Evolutionary conservation across 2,113 vertebrate genomes (phyloP), one percentile per base, ranked within the genome.

Genomic region (Hippocampus barbouri): DNA sequence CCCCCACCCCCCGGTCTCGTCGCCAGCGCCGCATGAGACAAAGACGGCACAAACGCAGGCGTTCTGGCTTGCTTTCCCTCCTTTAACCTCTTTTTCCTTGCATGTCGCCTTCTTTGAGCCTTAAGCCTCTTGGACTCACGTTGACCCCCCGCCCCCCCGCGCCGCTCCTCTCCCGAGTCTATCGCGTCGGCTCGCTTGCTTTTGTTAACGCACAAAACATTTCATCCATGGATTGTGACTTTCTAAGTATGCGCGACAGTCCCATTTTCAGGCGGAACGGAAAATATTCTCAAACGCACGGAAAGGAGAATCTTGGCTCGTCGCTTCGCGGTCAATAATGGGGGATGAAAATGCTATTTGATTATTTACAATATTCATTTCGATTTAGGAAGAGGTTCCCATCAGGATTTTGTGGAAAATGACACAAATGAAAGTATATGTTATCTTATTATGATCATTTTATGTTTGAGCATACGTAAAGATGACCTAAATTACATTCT

Each of bases 51-150:
- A 85, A 71, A 79, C 74, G 69, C 47, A 57, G 68, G 53, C 76
- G 76, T 84, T 88, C 83, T 88, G 53, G 12, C 84, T 78, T 62
- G 63, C 69, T 75, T 75, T 67, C 73, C 77, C 75, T 74, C 70
- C 20, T 74, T 71, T 43, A 72, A 34, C 56, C 66, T 71, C 41
- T 70, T 27, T 66, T 56, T 51, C 75, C 71, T 38, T 73, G 76
- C 70, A 71, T 79, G 63, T 82, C 77, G 79, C 16, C 84, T 77
- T 81, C 69, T 87, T 71, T 68, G 49, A 54, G 65, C 78, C 75
- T 59, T 66, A 68, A 83, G 85, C 76, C 76, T 63, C 70, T 73
- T 79, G 75, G 75, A 86, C 82, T 86, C 57, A 21, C 8, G 45
- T n/a, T 86, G 88, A 88, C 81, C 87, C 51, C 60, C 43, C 43